Base-by-base conservation (phyloP, 2,113 vertebrate genomes). In the Xenus cinereus region DNA sequence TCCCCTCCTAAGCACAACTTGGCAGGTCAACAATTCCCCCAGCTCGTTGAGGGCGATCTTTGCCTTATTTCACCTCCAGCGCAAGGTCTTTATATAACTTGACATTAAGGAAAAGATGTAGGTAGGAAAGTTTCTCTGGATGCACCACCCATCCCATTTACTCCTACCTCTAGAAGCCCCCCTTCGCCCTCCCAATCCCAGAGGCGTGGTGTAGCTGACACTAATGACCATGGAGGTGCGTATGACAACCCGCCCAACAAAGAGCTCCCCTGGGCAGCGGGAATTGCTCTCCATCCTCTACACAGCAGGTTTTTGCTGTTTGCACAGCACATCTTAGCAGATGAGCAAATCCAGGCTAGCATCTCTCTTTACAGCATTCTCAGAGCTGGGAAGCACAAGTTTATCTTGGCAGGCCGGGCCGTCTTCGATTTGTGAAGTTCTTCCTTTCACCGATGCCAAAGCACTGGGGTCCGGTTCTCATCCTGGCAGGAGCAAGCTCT, bases 211-310 rank as follows among this genome's bases (percentile, higher is more conserved):
- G 37, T 62, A 35, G 18, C 7, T 62, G 27, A 68, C 23, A 28
- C 0, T 0, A 81, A 33, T 50, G 32, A 81, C 59, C 26, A 9
- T 1, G 13, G 41, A 90, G 19, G 32, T 2, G 2, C 8, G 7
- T 22, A 54, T 66, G 45, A 71, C 27, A 81, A 69, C 45, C 14
- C 16, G 46, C 43, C 23, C 57, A 79, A 28, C 30, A n/a, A 62
- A 85, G 27, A 67, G n/a, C 13, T 86, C 19, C 27, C 14, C 57
- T 3, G 12, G 20, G 30, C 26, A 84, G 43, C 0, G 2, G 27
- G 50, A 86, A 73, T 2, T 64, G 5, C 24, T 79, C 48, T 72
- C 32, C 21, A 26, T 14, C 39, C 45, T 51, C n/a, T 21, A 10
- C 1, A 1, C 6, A 35, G 57, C 33, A 75, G 35, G 9, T 46